Evolutionary conservation across 2,797 vertebrate genomes (phyloP), one percentile per base, ranked within the genome.

Genomic region (Okamejei kenojei): DNA sequence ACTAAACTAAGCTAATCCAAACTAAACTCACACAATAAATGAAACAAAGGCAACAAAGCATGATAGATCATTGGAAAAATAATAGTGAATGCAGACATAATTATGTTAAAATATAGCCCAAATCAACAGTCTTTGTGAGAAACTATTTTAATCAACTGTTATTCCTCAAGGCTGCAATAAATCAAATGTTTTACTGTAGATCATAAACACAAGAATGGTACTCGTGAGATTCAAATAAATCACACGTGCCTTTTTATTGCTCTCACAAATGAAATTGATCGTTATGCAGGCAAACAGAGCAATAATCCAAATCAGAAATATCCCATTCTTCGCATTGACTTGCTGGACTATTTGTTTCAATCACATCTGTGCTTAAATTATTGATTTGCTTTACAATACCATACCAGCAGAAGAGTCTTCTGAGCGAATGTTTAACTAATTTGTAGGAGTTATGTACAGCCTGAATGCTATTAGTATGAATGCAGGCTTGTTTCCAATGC

Each of bases 211-310:
- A 29, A 88, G 7, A 35, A 65, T 68, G n/a, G n/a, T 35, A 21
- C 63, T 88, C n/a, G 7, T 68, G n/a, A 88, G 63, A 88, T 68
- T 35, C 84, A 88, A 68, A 88, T 88, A 88, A 84, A 68, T 35
- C 17, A 65, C 32, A 35, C 61, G 68, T 21, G 17, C n/a, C 13
- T 68, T 68, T 68, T 9, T 21, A 10, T 68, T 35, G 0, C 68
- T 68, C 61, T 68, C n/a, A 32, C 63, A 21, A 63, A 68, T 65
- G 32, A 4, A n/a, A 68, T 9, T 68, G 15, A 68, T 3, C 35
- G 35, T 68, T 88, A 68, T 35, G 84, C 9, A 65, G 35, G 61
- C n/a, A 88, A 35, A 68, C 32, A 84, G 45, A 88, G n/a, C 84
- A 65, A 68, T 32, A 68, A 35, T 88, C 17, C 35, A 17, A 21